A percentile compares a stretch with the other conserved stretches of the same genome.
Evolutionary conservation across 2,797 vertebrate species (phyloP).

Genomic region (Crax fasciolata): DNA sequence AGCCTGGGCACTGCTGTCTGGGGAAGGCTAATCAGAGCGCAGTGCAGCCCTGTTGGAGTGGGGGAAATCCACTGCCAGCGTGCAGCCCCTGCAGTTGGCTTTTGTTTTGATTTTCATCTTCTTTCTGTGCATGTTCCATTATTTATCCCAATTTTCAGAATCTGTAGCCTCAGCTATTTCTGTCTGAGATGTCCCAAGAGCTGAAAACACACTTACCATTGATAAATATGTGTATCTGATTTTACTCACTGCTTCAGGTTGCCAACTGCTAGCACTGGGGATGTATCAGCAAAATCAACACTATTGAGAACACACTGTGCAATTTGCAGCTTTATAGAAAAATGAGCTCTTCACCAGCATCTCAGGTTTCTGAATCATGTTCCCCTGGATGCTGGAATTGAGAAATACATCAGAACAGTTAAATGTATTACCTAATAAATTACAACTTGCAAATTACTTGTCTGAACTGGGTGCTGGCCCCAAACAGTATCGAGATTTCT

Average conservation of each 20-base stretch:
- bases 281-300: slow-evolving; percentile 38
- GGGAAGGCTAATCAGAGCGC: background rate
- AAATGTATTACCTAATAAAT: background rate
- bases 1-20: background rate
- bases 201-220: background rate
- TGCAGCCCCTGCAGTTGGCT: background rate
- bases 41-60: background rate
- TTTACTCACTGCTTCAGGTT: background rate
- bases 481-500: background rate
- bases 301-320: background rate
- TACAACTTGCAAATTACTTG: slow-evolving; percentile 10
- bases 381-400: slow-evolving; percentile 17
- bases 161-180: background rate
- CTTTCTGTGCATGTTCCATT: background rate
- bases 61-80: background rate
- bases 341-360: background rate
- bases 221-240: background rate
- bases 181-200: background rate
- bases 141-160: background rate
- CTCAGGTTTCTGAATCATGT: background rate
- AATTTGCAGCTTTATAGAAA: slow-evolving; percentile 3
- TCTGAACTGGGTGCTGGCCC: background rate
- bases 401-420: background rate
- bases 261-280: background rate
- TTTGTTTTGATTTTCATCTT: background rate